Evolutionary conservation across 2,888 invertebrate species (phyloP).

Genomic region (Azorinus chamasolen): DNA sequence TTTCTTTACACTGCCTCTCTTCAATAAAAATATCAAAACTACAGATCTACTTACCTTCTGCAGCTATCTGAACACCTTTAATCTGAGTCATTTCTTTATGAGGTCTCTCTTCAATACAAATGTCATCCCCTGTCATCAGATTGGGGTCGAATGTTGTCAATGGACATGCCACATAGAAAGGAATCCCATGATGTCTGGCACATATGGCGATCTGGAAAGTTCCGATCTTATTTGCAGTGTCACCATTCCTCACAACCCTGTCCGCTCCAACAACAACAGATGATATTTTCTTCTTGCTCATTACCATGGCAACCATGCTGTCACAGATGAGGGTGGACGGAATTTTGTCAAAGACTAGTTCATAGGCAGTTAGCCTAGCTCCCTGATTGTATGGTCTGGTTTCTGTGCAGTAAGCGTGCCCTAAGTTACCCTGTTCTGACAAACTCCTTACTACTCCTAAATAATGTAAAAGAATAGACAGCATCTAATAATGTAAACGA

Average conservation of each 20-base stretch:
- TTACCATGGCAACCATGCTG: conserved; percentile 96
- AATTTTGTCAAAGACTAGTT: conserved; percentile 93
- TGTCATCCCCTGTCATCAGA: conserved; percentile 93
- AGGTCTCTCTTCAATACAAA: conserved; percentile 97
- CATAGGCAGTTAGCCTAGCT: conserved; percentile 97
- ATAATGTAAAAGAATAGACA: conserved; percentile 9
- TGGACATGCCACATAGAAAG: conserved; percentile 98
- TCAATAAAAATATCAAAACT: conserved; percentile 96
- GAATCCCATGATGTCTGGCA: conserved; percentile 95
- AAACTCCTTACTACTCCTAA: conserved; percentile 94
- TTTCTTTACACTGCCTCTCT: conserved; percentile 95
- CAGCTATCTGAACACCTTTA: conserved; percentile 94
- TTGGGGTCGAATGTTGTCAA: conserved; percentile 94
- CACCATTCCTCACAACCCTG: conserved; percentile 97
- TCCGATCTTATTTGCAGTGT: conserved; percentile 99
- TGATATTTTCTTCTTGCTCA: conserved; percentile 93
- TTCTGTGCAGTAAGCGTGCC: conserved; percentile 97
- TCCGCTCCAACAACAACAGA: conserved; percentile 99
- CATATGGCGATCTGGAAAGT: conserved; percentile 93
- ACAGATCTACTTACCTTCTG: conserved; percentile 89
- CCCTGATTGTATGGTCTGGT: conserved; percentile 98
- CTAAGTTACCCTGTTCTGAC: conserved; percentile 89
- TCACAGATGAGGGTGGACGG: conserved; percentile 97
- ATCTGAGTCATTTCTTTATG: conserved; percentile 96
- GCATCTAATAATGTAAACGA: too few species aligned